Evolutionary conservation across 1,140 invertebrate species (phyloP), one percentile per base, ranked within the genome.

Genomic region (Cotesia chilonis): DNA sequence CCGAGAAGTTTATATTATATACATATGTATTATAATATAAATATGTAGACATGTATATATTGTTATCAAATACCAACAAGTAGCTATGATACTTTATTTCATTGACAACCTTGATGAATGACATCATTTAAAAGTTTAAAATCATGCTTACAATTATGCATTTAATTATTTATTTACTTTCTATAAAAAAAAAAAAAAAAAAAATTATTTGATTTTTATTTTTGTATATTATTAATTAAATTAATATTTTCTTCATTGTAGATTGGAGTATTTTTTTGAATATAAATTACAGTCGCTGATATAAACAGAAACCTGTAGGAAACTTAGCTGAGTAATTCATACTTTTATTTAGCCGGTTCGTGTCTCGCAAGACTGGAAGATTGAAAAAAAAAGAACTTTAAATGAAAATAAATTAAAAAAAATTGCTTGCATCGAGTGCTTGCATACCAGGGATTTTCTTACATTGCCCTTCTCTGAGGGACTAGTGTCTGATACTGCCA

Each of bases 401-500:
- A 70, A 41, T 60, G 47, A 63, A 70, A 47, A 64, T n/a, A 36
- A 63, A 52, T 10, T 12, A 57, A 63, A 67, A 57, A 67, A 57
- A 72, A 57, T 72, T 37, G 70, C 52, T 65, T 72, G 70, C 61
- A 66, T 57, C 67, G 57, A 9, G 17, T 17, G 51, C 52, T 64
- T 72, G 70, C 70, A 66, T 72, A 72, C 70, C 70, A 72, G 51
- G 66, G 63, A 67, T 66, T 65, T 71, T 38, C 37, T 66, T 55
- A 14, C 63, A 28, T 37, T 54, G 28, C 51, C 54, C 36, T 65
- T 65, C 37, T 37, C 36, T 52, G 47, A 52, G 59, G 52, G 14
- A 41, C 52, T 61, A 51, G 20, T 57, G 70, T 64, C 59, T 70
- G 70, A 72, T 75, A 72, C 70, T 60, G 74, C 74, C 74, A 75